A percentile compares a stretch with the other conserved stretches of the same genome.
These are phyloP conservation scores for Drosophila pullipes DNA, from an alignment of 2,888 invertebrate genomes.

Conservation along the genomic window DNA sequence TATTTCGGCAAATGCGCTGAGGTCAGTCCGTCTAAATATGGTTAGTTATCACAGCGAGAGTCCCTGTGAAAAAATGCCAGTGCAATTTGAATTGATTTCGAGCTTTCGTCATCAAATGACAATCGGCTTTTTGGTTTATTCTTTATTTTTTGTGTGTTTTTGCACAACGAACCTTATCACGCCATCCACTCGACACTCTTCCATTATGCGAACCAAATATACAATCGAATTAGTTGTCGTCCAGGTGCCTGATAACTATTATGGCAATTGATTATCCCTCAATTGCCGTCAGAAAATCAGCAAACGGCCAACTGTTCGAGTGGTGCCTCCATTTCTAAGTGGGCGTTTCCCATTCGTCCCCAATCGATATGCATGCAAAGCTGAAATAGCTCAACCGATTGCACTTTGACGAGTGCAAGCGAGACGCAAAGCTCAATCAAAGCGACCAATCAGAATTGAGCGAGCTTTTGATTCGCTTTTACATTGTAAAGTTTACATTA, in stretches of 20 bases:
- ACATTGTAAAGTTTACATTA: not conserved
- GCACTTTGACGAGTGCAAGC: constrained; percentile 10
- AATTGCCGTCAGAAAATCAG: constrained; percentile 37
- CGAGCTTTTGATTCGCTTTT: constrained; percentile 4
- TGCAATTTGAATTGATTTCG: constrained; percentile 51
- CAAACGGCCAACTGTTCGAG: not conserved
- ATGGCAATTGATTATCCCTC: constrained; percentile 69
- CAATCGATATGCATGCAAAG: constrained; percentile 5
- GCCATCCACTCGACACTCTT: constrained; percentile 43
- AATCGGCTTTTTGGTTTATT: not conserved
- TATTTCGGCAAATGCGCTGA: constrained; percentile 22
- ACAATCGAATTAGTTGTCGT: constrained; percentile 68
- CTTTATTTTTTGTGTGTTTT: constrained; percentile 2
- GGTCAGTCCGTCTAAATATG: constrained; percentile 38
- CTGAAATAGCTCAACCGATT: constrained; percentile 2
- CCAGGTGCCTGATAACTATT: constrained; percentile 60
- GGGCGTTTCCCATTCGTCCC: constrained; percentile 57
- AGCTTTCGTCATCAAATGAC: constrained; percentile 49
- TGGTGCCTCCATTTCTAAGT: constrained; percentile 48
- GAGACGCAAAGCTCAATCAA: constrained; percentile 1
- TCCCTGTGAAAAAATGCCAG: constrained; percentile 3
- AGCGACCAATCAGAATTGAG: constrained; percentile 39
- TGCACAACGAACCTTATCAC: constrained; percentile 50
- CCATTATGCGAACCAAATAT: constrained; percentile 21
- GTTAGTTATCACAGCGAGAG: constrained; percentile 25